Base-by-base conservation (phyloP, 2,113 vertebrate species). In the Ramphastos sulfuratus region DNA sequence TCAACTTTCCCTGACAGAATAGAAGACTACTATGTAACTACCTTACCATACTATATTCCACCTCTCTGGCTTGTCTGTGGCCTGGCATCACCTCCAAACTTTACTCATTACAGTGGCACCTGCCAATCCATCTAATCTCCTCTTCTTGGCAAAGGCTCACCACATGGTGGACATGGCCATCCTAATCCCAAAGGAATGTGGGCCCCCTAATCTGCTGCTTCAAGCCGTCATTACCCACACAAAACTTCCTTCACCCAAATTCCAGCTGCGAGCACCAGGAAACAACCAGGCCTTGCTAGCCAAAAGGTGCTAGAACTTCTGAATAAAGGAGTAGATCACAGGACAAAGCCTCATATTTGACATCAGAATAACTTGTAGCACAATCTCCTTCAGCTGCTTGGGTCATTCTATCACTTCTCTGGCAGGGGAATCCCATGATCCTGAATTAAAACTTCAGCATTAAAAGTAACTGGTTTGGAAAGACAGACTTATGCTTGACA, bases 121-220 rank as follows among this genome's bases (percentile, higher is more conserved):
- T 92, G 85, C 65, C 91, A 96, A 79, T 93, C 87, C 81, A 90
- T 16, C 85, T 94, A 93, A 96, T 87, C 92, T 85, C 37, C 84
- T 33, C 76, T 87, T 82, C 76, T 12, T 75, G 91, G 91, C 52
- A 24, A 73, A 84, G 74, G 69, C 78, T 95, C 42, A 52, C 85
- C 70, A 50, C 52, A 33, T 4, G 89, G 61, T 35, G 87, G 92
- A 46, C 85, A 56, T 14, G 71, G 85, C 69, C 83, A 90, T 20
- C 89, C 89, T 97, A 97, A 97, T 96, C 97, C 89, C 83, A 46
- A 65, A 0, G 92, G 96, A 97, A 97, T 96, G 96, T 8, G 76
- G 97, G 96, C 81, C 97, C 81, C 95, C 85, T 97, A 96, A 97
- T 94, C 97, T 93, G 86, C 58, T 42, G 70, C 15, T 71, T 94